Evolutionary conservation across 2,888 invertebrate genomes (phyloP).

Genomic region (Allacma fusca): DNA sequence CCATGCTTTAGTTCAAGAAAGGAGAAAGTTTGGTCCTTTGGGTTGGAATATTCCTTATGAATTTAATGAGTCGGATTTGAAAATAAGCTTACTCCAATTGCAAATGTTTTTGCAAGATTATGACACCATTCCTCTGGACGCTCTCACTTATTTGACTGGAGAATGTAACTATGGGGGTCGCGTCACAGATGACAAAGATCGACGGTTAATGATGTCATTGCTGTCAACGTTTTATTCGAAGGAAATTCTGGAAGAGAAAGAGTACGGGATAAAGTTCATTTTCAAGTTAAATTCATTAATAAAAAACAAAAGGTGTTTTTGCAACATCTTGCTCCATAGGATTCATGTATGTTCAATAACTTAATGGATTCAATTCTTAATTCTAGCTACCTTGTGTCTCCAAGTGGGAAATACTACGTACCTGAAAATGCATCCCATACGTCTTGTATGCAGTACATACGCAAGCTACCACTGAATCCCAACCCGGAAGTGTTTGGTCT

Average conservation of each 20-base stretch:
- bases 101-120: constrained; percentile 82
- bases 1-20: constrained; percentile 90
- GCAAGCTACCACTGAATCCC: constrained; percentile 76
- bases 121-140: constrained; percentile 81
- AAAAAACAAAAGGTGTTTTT: too few species aligned
- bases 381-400: constrained; percentile 47
- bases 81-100: constrained; percentile 77
- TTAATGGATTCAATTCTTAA: not conserved
- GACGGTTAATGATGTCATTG: constrained; percentile 63
- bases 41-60: constrained; percentile 98
- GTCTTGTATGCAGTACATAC: constrained; percentile 46
- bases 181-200: constrained; percentile 95
- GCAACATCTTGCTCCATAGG: too few species aligned
- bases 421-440: constrained; percentile 41
- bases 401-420: constrained; percentile 49
- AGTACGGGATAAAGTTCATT: not conserved
- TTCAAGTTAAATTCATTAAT: too few species aligned
- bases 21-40: constrained; percentile 89
- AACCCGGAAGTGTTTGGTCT: constrained; percentile 89
- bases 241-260: not conserved
- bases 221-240: constrained; percentile 24
- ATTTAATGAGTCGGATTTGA: constrained; percentile 92
- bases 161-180: constrained; percentile 97
- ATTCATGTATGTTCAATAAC: too few species aligned
- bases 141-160: constrained; percentile 87